Conservation (phyloP, 2,113 vertebrate species). For the Grallaria varia region DNA sequence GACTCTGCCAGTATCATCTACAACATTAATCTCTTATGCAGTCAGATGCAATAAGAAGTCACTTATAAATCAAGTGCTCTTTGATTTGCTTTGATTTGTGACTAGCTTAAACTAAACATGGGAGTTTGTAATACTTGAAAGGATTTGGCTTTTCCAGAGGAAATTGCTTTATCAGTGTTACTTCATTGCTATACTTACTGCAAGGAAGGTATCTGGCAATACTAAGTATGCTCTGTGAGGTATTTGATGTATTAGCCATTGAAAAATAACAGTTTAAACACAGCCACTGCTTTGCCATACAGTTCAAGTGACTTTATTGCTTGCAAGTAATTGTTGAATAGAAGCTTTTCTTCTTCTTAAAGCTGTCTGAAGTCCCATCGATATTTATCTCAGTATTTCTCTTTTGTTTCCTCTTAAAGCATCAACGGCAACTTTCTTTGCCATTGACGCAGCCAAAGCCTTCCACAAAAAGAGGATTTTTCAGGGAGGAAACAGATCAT, state of each 20-base stretch:
- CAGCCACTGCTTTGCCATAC: neutral
- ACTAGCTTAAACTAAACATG: neutral
- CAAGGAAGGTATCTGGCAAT: neutral
- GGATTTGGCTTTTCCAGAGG: neutral
- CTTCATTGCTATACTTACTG: neutral
- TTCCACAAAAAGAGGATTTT: constrained; percentile 85
- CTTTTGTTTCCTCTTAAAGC: constrained; percentile 66
- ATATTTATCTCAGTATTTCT: neutral
- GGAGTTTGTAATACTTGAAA: neutral
- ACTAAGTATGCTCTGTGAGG: neutral
- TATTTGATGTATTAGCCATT: neutral
- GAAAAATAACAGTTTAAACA: neutral
- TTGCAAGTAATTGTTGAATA: neutral
- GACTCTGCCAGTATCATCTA: neutral
- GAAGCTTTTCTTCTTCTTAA: neutral
- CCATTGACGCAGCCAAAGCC: constrained; percentile 81
- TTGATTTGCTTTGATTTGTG: neutral
- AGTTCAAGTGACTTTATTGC: neutral
- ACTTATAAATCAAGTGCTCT: neutral
- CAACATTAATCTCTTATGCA: neutral
- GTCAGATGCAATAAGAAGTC: neutral
- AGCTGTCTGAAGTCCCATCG: neutral
- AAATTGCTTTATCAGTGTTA: neutral
- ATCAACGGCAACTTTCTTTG: constrained; percentile 87
- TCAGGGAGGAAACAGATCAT: constrained; percentile 87